Evolutionary conservation across 2,797 vertebrate genomes (phyloP).

Genomic region (Babyrousa celebensis): DNA sequence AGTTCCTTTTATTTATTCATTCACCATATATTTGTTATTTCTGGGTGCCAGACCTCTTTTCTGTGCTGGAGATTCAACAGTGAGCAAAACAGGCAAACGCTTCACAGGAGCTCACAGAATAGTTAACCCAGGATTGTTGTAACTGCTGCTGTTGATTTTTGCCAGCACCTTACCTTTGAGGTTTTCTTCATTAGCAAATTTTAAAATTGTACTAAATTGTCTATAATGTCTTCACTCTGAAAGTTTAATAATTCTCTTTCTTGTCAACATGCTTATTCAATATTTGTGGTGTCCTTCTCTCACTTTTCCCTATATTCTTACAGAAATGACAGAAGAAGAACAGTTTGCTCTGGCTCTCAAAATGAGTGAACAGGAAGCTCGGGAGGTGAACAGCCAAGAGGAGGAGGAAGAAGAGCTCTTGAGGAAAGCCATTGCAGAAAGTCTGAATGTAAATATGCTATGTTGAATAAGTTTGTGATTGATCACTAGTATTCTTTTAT

Average conservation of each 20-base stretch:
- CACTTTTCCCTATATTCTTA: constrained; percentile 68
- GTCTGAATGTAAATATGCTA: constrained; percentile 93
- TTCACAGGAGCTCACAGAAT: constrained; percentile 22
- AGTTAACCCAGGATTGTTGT: constrained; percentile 10
- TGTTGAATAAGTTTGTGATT: constrained; percentile 85
- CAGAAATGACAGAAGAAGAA: constrained; percentile 98
- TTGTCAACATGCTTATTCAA: not conserved
- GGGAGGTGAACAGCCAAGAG: constrained; percentile 90
- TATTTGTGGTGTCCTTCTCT: constrained; percentile 65
- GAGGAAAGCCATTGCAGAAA: constrained; percentile 96
- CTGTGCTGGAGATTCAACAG: constrained; percentile 15
- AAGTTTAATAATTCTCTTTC: constrained; percentile 64
- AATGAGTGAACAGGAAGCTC: constrained; percentile 97
- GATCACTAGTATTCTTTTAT: constrained; percentile 64
- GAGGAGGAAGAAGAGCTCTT: constrained; percentile 95
- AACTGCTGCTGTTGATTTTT: constrained; percentile 54
- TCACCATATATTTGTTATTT: constrained; percentile 46
- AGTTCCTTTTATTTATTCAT: constrained; percentile 46
- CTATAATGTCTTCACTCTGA: constrained; percentile 26
- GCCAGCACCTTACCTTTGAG: not conserved
- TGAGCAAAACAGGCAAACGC: constrained; percentile 37
- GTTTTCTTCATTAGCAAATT: constrained; percentile 61
- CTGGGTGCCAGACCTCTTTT: not conserved
- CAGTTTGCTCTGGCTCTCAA: constrained; percentile 96
- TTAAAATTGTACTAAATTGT: constrained; percentile 43